Conservation (phyloP, 2,113 vertebrate species). For the Tringa solitaria region DNA sequence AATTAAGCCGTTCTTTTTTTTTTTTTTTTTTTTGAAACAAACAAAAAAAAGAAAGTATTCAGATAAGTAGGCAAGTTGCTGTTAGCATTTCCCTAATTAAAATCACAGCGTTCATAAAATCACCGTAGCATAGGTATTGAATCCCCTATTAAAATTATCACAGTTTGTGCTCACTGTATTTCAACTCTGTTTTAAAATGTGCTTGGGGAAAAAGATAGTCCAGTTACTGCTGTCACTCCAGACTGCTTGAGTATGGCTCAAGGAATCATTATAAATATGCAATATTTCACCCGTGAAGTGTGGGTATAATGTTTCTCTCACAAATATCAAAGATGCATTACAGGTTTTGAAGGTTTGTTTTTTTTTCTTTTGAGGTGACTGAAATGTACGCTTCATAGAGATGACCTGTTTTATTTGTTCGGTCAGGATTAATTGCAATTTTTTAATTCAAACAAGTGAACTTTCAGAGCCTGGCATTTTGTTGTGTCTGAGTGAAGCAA, state of each 20-base stretch:
- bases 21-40: background rate
- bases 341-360: background rate
- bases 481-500: background rate
- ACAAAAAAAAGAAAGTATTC: background rate
- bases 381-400: background rate
- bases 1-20: background rate
- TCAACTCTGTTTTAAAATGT: background rate
- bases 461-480: background rate
- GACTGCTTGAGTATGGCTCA: background rate
- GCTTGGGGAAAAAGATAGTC: background rate
- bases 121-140: background rate
- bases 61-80: background rate
- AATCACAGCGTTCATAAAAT: background rate
- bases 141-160: background rate
- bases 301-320: background rate
- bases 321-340: background rate
- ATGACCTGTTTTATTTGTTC: background rate
- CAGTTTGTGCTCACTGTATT: background rate
- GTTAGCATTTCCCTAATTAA: background rate
- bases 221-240: background rate
- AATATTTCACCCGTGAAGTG: background rate
- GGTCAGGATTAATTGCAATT: background rate
- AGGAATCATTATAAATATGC: background rate
- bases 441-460: constrained; percentile 1
- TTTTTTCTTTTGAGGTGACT: background rate